Evolutionary conservation across 2,888 invertebrate genomes (phyloP), one percentile per base, ranked within the genome.

Genomic region (Volucella inflata): DNA sequence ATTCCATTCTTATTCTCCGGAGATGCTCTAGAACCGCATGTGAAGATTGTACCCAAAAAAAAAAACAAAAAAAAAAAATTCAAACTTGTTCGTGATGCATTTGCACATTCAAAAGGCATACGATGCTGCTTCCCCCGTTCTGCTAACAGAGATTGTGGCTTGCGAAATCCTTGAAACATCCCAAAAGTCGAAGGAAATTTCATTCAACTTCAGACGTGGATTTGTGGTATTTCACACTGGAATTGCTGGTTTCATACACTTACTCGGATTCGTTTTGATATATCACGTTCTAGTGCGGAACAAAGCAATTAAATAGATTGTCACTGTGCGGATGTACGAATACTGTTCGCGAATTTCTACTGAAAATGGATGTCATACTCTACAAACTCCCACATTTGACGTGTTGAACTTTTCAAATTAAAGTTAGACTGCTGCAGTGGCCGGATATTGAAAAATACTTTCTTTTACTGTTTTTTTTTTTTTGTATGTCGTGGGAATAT

Each of bases 241-340:
- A 53, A 80, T 68, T 40, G 48, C 55, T 38, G 46, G 46, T 53
- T 60, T 38, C 36, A 57, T 53, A 17, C 9, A 65, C 30, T 30
- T 6, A 30, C 30, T 30, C 30, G 30, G 30, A 30, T 38, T 44
- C 40, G 40, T 64, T 65, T 30, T 57, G 30, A 74, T 59, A 75
- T 40, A 79, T 79, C 83, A 84, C 79, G 74, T 79, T 60, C 74
- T 44, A 79, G 65, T 48, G 57, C 14, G 74, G 79, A 79, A 70
- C 74, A 75, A 70, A 70, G 79, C 79, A 84, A 79, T 84, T 79
- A 70, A 64, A 38, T 59, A 46, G 64, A 79, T 84, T 79, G 79
- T 83, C 78, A 78, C 46, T 30, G 14, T 11, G 48, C 48, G 50
- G 3, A 44, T 40, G 21, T 59, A 30, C 6, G 30, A 0, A 30